A percentile compares a stretch with the other conserved stretches of the same genome.
phyloP scores from a whole-genome alignment of 1,140 invertebrate species.

The Tetraneura akinire region DNA sequence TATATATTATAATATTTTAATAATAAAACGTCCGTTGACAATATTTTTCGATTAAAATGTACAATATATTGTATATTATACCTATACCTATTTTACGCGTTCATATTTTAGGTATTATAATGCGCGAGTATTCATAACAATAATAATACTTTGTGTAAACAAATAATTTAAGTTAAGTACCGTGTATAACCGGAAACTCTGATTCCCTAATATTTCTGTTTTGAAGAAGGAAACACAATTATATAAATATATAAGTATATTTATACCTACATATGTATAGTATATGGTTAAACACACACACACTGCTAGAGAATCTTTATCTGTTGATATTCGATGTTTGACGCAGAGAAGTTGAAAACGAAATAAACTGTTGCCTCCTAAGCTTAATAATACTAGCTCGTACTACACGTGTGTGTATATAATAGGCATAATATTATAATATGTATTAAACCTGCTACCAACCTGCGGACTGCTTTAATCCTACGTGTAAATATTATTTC shows the following conservation, averaged over 20 bases:
- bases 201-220: background rate
- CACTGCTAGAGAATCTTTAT: background rate
- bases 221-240: too few relatives aligned
- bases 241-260: background rate
- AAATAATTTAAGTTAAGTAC: background rate
- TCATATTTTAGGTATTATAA: background rate
- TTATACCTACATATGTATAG: background rate
- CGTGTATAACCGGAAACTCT: background rate
- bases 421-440: background rate
- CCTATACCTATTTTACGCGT: background rate
- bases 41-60: too few relatives aligned
- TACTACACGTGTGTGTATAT: background rate
- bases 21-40: too few relatives aligned
- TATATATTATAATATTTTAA: too few relatives aligned
- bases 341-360: background rate
- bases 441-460: background rate
- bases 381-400: background rate
- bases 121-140: background rate
- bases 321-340: background rate
- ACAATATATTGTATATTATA: background rate
- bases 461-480: background rate
- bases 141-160: too few relatives aligned
- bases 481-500: constrained; percentile 24
- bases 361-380: background rate
- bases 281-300: too few relatives aligned